Conservation (phyloP, 1,140 invertebrate genomes). For the Pseudomyrmex dendroicus region DNA sequence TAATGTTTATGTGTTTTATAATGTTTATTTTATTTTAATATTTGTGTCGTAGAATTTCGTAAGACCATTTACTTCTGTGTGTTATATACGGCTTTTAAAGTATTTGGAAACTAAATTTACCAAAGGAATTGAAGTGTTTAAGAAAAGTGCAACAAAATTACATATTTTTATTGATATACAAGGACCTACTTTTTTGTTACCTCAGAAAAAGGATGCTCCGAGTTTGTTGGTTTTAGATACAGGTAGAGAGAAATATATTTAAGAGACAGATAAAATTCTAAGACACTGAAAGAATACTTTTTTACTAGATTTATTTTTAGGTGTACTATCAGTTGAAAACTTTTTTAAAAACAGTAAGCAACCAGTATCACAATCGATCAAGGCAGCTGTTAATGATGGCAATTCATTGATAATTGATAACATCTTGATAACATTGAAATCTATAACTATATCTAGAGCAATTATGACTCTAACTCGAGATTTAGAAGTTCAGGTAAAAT, state of each 20-base stretch:
- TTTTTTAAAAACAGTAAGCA: slow-evolving; percentile 89
- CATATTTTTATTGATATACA: slow-evolving; percentile 90
- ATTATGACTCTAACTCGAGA: slow-evolving; percentile 90
- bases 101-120: slow-evolving; percentile 69
- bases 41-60: slow-evolving; percentile 87
- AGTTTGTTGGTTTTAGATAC: slow-evolving; percentile 92
- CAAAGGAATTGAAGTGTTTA: slow-evolving; percentile 84
- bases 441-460: slow-evolving; percentile 89
- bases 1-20: no score
- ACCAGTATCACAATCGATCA: slow-evolving; percentile 64
- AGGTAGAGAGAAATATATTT: slow-evolving; percentile 81
- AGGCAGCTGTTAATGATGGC: slow-evolving; percentile 48
- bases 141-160: slow-evolving; percentile 88
- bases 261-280: background rate
- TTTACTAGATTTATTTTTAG: slow-evolving; percentile 77
- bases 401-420: slow-evolving; percentile 87
- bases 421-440: slow-evolving; percentile 89
- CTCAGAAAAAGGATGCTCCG: slow-evolving; percentile 92
- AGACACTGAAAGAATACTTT: background rate
- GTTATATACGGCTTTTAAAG: slow-evolving; percentile 62
- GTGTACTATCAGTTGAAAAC: slow-evolving; percentile 91
- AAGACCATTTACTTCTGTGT: slow-evolving; percentile 86
- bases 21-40: background rate
- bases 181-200: slow-evolving; percentile 91
- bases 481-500: slow-evolving; percentile 88